Percentiles rank a stretch among this genome's conserved stretches.
These are phyloP conservation scores for Chelon labrosus DNA, from an alignment of 2,797 vertebrate genomes.

Conservation along the genomic window DNA sequence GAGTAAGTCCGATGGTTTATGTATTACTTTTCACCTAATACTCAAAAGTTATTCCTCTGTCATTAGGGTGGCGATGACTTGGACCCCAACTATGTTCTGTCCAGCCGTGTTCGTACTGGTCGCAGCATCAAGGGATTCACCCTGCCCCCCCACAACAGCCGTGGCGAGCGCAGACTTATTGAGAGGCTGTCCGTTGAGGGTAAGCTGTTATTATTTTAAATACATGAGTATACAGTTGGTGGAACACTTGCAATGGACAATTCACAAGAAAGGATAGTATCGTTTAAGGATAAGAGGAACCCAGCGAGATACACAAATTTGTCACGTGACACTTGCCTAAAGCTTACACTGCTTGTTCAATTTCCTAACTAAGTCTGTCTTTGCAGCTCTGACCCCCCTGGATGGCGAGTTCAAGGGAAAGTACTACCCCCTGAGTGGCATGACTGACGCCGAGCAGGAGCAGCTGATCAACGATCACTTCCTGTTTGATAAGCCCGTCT, in stretches of 20 bases:
- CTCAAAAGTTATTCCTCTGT: conserved; percentile 2
- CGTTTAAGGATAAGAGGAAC: neutral
- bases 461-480: conserved; percentile 97
- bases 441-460: conserved; percentile 96
- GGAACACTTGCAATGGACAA: neutral
- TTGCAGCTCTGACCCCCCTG: conserved; percentile 90
- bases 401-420: conserved; percentile 95
- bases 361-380: conserved; percentile 12
- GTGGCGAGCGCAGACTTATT: conserved; percentile 92
- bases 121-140: conserved; percentile 97
- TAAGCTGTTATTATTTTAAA: conserved; percentile 65
- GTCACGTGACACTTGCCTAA: neutral
- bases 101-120: conserved; percentile 96
- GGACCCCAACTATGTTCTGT: conserved; percentile 96
- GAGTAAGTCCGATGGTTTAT: neutral
- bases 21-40: conserved; percentile 2
- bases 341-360: neutral
- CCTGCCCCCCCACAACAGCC: conserved; percentile 96
- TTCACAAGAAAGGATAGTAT: neutral
- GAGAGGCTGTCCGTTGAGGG: conserved; percentile 91
- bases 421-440: conserved; percentile 94
- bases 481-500: conserved; percentile 97
- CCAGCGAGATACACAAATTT: neutral
- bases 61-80: conserved; percentile 95
- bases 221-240: neutral